A percentile compares a stretch with the other conserved stretches of the same genome.
These are phyloP conservation scores for Peromyscus nudipes DNA, from an alignment of 2,797 vertebrate species.

Conservation along the genomic window DNA sequence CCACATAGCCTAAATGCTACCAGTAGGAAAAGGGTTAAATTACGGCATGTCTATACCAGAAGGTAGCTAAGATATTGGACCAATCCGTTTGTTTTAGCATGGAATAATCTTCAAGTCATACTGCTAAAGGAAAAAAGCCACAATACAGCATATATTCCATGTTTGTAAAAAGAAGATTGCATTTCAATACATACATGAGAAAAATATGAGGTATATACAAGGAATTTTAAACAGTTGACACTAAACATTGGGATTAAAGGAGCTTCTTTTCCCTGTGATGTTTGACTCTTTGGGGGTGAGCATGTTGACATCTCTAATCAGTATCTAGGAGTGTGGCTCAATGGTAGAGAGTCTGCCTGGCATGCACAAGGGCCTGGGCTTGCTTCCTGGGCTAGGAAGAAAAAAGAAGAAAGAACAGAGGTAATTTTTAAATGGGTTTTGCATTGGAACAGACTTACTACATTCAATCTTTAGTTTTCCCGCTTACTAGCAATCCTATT, in stretches of 20 bases:
- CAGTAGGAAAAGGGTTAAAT: conserved; percentile 6
- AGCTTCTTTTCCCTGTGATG: conserved; percentile 2
- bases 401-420: neutral
- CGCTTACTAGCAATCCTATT: neutral
- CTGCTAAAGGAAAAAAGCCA: conserved; percentile 29
- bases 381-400: neutral
- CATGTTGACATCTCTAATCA: conserved; percentile 32
- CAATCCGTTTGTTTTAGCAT: conserved; percentile 31
- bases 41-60: neutral
- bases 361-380: neutral
- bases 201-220: neutral
- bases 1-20: neutral
- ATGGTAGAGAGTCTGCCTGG: neutral
- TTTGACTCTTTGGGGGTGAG: neutral
- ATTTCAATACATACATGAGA: conserved; percentile 11
- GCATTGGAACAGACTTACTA: conserved; percentile 19
- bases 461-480: conserved; percentile 19
- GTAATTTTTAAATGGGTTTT: conserved; percentile 29
- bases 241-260: neutral
- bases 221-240: conserved; percentile 24
- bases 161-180: conserved; percentile 22
- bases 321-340: neutral
- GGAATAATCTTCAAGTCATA: conserved; percentile 22
- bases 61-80: conserved; percentile 16
- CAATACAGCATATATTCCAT: neutral